Conservation (phyloP, 1,140 invertebrate species). For the Diabrotica undecimpunctata region DNA sequence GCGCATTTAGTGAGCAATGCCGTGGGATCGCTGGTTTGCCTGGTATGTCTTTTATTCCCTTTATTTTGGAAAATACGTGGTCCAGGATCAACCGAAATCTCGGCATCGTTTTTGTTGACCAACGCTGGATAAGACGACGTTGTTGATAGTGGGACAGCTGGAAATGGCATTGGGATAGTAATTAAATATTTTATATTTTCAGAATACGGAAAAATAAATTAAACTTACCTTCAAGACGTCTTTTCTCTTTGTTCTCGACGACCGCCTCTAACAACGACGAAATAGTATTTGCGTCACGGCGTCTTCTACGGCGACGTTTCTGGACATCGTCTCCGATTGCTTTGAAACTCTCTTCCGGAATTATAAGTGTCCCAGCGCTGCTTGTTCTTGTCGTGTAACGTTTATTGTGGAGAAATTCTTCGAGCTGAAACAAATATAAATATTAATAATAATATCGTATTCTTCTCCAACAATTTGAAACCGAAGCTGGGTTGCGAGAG, state of each 20-base stretch:
- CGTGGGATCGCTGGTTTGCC: slow-evolving; percentile 19
- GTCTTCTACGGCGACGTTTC: slow-evolving; percentile 9
- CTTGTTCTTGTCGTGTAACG: slow-evolving; percentile 49
- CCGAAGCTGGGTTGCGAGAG: background rate
- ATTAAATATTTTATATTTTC: no score
- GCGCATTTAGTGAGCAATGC: background rate
- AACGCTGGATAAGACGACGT: background rate
- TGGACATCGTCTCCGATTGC: slow-evolving; percentile 37
- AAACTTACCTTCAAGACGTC: no score
- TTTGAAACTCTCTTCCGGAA: slow-evolving; percentile 49
- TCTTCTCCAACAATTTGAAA: no score
- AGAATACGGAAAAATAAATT: no score
- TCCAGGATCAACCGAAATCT: background rate
- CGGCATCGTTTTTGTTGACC: background rate
- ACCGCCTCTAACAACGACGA: background rate
- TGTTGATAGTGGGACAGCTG: background rate
- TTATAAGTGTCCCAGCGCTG: slow-evolving; percentile 51
- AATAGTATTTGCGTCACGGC: background rate
- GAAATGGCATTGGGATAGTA: background rate
- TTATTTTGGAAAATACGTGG: background rate
- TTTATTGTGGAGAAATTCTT: slow-evolving; percentile 10
- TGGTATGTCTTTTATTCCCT: background rate
- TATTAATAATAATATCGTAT: background rate
- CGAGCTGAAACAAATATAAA: background rate
- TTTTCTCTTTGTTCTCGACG: background rate